phyloP scores from a whole-genome alignment of 2,113 vertebrate genomes.

The Rafetus swinhoei region DNA sequence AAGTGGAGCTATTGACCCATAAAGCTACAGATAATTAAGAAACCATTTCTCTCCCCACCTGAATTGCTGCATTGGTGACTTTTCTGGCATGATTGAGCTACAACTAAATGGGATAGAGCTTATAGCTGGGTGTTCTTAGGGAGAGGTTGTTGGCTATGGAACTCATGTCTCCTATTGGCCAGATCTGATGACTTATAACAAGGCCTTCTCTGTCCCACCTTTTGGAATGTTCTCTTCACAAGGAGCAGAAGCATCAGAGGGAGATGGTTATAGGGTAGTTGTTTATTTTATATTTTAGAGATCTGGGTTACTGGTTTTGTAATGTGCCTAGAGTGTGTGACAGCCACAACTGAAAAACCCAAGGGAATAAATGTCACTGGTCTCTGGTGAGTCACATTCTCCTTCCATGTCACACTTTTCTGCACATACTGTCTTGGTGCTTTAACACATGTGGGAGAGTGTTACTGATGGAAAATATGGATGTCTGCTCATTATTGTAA shows the following conservation, averaged over 20 bases:
- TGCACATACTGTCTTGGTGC: background rate
- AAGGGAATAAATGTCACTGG: slow-evolving; percentile 21
- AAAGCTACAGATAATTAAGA: background rate
- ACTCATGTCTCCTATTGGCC: background rate
- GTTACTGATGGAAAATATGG: background rate
- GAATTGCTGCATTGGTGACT: background rate
- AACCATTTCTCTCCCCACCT: background rate
- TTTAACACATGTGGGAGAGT: background rate
- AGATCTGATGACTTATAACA: background rate
- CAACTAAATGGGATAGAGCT: background rate
- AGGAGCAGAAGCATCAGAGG: background rate
- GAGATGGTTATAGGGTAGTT: background rate
- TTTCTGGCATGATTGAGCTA: background rate
- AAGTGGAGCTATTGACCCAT: background rate
- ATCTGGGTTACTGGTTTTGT: background rate
- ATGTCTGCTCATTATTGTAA: background rate
- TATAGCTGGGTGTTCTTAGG: background rate
- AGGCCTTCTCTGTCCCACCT: background rate
- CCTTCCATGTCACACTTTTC: slow-evolving; percentile 5
- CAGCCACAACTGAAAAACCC: slow-evolving; percentile 28
- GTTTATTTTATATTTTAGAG: background rate
- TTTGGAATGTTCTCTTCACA: background rate
- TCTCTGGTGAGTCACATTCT: slow-evolving; percentile 56
- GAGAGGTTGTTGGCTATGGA: background rate
- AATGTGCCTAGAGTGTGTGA: background rate